Percentiles rank a stretch among this genome's conserved stretches.
Conservation (phyloP, 2,113 vertebrate species). For the Acrocephalus kingi region DNA sequence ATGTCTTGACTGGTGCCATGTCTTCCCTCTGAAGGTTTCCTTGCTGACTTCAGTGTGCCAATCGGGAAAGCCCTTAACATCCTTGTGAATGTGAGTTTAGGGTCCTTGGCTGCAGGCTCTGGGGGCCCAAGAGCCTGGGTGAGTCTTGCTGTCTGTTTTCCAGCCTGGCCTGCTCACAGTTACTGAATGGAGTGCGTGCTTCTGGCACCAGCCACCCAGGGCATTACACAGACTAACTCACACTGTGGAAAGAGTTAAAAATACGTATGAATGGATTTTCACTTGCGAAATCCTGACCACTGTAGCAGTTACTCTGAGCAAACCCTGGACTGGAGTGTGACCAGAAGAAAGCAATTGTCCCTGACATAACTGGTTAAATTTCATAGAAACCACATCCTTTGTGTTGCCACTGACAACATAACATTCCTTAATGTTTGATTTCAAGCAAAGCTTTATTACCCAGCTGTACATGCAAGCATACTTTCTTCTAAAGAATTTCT, state of each 20-base stretch:
- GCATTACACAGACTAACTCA: not conserved
- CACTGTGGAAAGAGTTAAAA: conserved; percentile 23
- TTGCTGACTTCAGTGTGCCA: not conserved
- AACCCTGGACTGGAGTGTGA: not conserved
- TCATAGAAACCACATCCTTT: conserved; percentile 53
- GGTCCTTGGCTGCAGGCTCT: not conserved
- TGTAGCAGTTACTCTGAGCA: not conserved
- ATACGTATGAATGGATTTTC: not conserved
- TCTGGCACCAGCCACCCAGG: not conserved
- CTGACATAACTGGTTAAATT: conserved; percentile 47
- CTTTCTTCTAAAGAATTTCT: conserved; percentile 31
- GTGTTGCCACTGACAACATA: conserved; percentile 52
- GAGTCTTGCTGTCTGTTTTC: not conserved
- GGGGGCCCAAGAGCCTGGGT: not conserved
- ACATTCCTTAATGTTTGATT: conserved; percentile 55
- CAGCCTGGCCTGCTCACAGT: not conserved
- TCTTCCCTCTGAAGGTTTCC: not conserved
- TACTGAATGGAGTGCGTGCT: not conserved
- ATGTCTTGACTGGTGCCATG: not conserved
- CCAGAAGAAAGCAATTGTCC: conserved; percentile 22
- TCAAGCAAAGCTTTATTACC: conserved; percentile 16
- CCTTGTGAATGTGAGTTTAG: not conserved
- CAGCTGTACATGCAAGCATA: not conserved
- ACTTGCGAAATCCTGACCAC: not conserved
- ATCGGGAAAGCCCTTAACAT: not conserved